Percentiles rank a stretch among this genome's conserved stretches.
Conservation (phyloP, 1,140 invertebrate genomes). For the Scaptomyza montana region DNA sequence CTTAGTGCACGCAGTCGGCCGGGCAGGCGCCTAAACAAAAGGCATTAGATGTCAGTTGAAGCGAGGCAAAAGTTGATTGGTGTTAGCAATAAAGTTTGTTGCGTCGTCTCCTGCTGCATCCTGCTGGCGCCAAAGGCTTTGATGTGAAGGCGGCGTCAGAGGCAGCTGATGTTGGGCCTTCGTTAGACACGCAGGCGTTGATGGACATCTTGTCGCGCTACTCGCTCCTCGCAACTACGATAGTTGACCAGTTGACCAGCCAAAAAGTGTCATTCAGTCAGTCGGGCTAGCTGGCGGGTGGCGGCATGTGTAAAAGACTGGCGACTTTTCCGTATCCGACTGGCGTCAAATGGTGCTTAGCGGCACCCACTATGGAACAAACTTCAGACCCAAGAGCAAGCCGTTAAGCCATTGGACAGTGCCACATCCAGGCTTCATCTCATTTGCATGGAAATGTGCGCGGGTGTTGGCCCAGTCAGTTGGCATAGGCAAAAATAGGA, state of each 20-base stretch:
- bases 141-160: constrained; percentile 56
- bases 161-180: constrained; percentile 52
- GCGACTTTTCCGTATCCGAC: constrained; percentile 20
- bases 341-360: constrained; percentile 77
- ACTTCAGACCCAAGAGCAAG: constrained; percentile 6
- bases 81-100: constrained; percentile 77
- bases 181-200: constrained; percentile 80
- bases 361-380: constrained; percentile 68
- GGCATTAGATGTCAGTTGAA: constrained; percentile 70
- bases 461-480: constrained; percentile 71
- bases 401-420: constrained; percentile 9
- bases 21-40: neutral
- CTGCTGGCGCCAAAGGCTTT: constrained; percentile 78
- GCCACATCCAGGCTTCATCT: constrained; percentile 46
- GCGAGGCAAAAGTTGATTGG: constrained; percentile 79
- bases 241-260: constrained; percentile 36
- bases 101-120: constrained; percentile 41
- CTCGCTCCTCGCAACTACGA: neutral
- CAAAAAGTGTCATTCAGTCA: constrained; percentile 56
- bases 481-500: constrained; percentile 21
- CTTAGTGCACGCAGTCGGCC: neutral
- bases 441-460: constrained; percentile 81
- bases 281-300: neutral
- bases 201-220: constrained; percentile 72
- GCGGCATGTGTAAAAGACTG: constrained; percentile 50